Conservation (phyloP, 2,113 vertebrate species). For the Oncorhynchus tshawytscha region DNA sequence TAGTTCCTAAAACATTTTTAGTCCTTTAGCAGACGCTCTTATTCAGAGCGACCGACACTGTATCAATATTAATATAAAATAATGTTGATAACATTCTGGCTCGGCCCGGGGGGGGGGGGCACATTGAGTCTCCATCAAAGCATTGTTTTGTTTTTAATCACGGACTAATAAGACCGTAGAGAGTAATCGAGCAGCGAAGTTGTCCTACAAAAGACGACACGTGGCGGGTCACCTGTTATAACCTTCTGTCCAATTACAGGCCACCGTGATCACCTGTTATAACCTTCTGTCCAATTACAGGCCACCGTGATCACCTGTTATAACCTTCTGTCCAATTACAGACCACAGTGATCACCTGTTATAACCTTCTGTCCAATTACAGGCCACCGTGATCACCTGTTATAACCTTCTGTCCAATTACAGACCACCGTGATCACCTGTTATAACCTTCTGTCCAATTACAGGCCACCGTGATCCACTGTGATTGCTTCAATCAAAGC, state of each 20-base stretch:
- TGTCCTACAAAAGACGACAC: conserved; percentile 65
- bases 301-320: conserved; percentile 54
- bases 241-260: too few relatives aligned
- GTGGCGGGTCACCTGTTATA: conserved; percentile 64
- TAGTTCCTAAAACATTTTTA: not conserved
- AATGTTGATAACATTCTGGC: conserved; percentile 3
- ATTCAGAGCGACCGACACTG: not conserved
- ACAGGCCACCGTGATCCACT: conserved; percentile 61
- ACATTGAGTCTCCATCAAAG: conserved; percentile 52
- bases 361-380: too few relatives aligned
- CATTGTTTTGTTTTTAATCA: conserved; percentile 76
- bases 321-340: too few relatives aligned
- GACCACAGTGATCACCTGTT: conserved; percentile 61
- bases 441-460: conserved; percentile 71
- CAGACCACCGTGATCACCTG: too few relatives aligned
- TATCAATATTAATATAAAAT: conserved; percentile 7
- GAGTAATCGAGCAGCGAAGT: conserved; percentile 63
- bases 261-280: conserved; percentile 61
- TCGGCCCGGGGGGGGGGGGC: not conserved
- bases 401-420: not conserved
- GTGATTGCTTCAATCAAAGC: conserved; percentile 76
- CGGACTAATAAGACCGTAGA: conserved; percentile 30
- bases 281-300: too few relatives aligned
- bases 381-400: conserved; percentile 53
- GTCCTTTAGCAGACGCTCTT: not conserved